phyloP scores from a whole-genome alignment of 2,797 vertebrate genomes.

The Catharus ustulatus region DNA sequence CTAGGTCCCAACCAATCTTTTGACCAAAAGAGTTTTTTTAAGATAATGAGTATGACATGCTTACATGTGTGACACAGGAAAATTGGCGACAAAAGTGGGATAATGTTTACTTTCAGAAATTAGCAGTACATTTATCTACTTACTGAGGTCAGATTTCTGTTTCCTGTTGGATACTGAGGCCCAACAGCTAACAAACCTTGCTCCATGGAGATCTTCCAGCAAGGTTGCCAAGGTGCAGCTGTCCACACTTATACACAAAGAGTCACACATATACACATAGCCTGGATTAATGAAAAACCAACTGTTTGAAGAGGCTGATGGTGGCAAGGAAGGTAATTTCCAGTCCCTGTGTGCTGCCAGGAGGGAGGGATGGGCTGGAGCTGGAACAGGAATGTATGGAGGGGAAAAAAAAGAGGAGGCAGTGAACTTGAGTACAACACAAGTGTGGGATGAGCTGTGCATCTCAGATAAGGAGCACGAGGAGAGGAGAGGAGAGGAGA shows the following conservation, averaged over 20 bases:
- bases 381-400: neutral
- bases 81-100: neutral
- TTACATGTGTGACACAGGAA: neutral
- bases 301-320: neutral
- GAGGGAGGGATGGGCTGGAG: neutral
- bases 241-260: neutral
- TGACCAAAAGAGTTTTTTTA: neutral
- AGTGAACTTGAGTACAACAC: neutral
- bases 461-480: neutral
- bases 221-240: neutral
- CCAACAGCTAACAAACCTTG: neutral
- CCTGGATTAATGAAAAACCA: neutral
- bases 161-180: neutral
- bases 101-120: conserved; percentile 12
- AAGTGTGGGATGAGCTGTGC: neutral
- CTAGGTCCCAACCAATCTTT: neutral
- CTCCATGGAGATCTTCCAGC: neutral
- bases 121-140: neutral
- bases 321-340: neutral
- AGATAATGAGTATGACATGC: neutral
- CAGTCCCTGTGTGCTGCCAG: neutral
- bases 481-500: too few species aligned
- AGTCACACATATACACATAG: neutral
- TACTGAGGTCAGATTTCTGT: neutral
- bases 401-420: neutral